phyloP scores from a whole-genome alignment of 2,113 vertebrate genomes.

The Cricetomys ansorgei region DNA sequence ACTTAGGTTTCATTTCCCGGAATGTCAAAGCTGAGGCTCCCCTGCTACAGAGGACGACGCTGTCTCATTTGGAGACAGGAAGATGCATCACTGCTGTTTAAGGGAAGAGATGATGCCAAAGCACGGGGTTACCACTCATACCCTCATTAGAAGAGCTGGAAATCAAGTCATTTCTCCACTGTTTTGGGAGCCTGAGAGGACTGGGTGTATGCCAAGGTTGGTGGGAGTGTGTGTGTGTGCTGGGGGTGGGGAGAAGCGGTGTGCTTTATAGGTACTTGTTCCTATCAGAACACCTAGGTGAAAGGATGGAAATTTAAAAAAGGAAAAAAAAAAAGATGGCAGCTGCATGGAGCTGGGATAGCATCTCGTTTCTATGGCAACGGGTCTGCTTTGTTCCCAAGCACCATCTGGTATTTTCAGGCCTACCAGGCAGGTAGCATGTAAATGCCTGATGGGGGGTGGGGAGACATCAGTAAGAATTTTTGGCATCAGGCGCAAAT shows the following conservation, averaged over 20 bases:
- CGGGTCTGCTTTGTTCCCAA: slow-evolving; percentile 61
- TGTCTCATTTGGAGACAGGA: slow-evolving; percentile 52
- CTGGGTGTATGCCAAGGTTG: background rate
- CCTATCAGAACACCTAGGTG: slow-evolving; percentile 53
- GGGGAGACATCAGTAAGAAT: slow-evolving; percentile 16
- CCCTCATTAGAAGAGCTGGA: slow-evolving; percentile 45
- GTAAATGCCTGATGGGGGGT: slow-evolving; percentile 49
- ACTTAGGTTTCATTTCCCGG: slow-evolving; percentile 58
- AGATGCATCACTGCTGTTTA: slow-evolving; percentile 59
- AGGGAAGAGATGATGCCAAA: slow-evolving; percentile 68
- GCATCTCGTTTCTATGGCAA: slow-evolving; percentile 81
- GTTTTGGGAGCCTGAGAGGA: background rate
- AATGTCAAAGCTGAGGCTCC: slow-evolving; percentile 45
- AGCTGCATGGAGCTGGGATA: slow-evolving; percentile 69
- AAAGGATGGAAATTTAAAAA: background rate
- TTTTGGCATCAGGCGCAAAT: slow-evolving; percentile 57
- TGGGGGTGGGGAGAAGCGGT: background rate
- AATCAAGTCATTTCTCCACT: slow-evolving; percentile 34
- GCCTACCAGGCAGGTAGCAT: slow-evolving; percentile 76
- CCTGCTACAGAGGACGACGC: background rate
- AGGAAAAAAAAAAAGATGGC: slow-evolving; percentile 66
- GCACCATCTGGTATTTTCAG: slow-evolving; percentile 80
- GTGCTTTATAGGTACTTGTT: slow-evolving; percentile 40
- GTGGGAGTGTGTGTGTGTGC: background rate
- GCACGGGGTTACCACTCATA: slow-evolving; percentile 2